Evolutionary conservation across 2,888 invertebrate genomes (phyloP).

Genomic region (Dioctria linearis): DNA sequence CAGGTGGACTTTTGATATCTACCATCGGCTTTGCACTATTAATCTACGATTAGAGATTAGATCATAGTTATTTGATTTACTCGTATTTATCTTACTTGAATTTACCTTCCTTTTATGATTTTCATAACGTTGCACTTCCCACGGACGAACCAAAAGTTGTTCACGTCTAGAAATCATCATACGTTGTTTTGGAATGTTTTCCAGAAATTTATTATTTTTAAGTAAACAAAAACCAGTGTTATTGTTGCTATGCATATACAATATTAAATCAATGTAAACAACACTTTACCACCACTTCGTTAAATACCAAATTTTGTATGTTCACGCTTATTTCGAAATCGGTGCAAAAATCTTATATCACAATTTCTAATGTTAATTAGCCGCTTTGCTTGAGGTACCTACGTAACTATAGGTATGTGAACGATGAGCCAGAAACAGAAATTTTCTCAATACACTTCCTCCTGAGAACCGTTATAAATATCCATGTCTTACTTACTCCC

Average conservation of each 20-base stretch:
- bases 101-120: slow-evolving; percentile 79
- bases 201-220: slow-evolving; percentile 5
- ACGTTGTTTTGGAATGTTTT: not conserved
- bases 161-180: slow-evolving; percentile 80
- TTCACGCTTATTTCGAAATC: too few relatives aligned
- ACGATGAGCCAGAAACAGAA: too few relatives aligned
- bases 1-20: slow-evolving; percentile 77
- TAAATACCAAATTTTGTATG: too few relatives aligned
- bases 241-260: slow-evolving; percentile 30
- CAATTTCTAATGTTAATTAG: too few relatives aligned
- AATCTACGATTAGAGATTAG: slow-evolving; percentile 71
- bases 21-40: slow-evolving; percentile 78
- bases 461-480: too few relatives aligned
- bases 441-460: too few relatives aligned
- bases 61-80: not conserved
- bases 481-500: too few relatives aligned
- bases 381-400: too few relatives aligned
- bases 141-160: slow-evolving; percentile 79
- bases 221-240: not conserved
- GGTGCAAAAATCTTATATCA: too few relatives aligned
- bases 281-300: too few relatives aligned
- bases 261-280: not conserved
- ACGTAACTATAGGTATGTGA: too few relatives aligned
- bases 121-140: slow-evolving; percentile 79
- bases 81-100: not conserved